Evolutionary conservation across 2,888 invertebrate genomes (phyloP), one percentile per base, ranked within the genome.

Genomic region (Zygothrica quintamaculata): DNA sequence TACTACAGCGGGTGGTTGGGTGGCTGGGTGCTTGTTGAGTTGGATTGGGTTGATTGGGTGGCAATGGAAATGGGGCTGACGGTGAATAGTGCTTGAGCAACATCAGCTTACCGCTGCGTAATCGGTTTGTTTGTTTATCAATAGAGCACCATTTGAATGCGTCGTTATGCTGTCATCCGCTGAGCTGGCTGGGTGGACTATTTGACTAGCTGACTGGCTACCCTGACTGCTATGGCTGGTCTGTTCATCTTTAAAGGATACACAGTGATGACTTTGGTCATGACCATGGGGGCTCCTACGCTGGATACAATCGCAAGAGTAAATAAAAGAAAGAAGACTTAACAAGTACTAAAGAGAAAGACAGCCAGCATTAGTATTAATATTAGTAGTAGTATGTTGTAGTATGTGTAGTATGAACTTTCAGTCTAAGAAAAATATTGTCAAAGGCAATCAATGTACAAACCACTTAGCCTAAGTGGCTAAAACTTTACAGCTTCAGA

Each of bases 101-200:
- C 25, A 47, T 52, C 56, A 66, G 67, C 62, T 56, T 51, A 82
- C 85, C 74, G 86, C 80, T 84, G 80, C 68, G 86, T 81, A 81
- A 81, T 85, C 80, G 84, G 77, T 74, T 85, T 81, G 80, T 80
- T 80, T 80, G 80, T 85, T 74, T 77, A 65, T 77, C 74, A 70
- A 73, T 60, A 51, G 59, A 59, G 50, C 56, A 37, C 52, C 62
- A 55, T 58, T 84, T 78, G 78, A 80, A 77, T 78, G 76, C 79
- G 69, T 75, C 79, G 85, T 79, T 85, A 84, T 81, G 85, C 65
- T 78, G 72, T 81, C 82, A 77, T 82, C 58, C 48, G 39, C 46
- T 36, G 18, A 34, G 31, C 48, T 22, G 16, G 31, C 29, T 9
- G 16, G 40, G 15, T 7, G 5, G 18, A n/a, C 18, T 9, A 7